Conservation (phyloP, 2,113 vertebrate species). For the Brevimyrus niger region DNA sequence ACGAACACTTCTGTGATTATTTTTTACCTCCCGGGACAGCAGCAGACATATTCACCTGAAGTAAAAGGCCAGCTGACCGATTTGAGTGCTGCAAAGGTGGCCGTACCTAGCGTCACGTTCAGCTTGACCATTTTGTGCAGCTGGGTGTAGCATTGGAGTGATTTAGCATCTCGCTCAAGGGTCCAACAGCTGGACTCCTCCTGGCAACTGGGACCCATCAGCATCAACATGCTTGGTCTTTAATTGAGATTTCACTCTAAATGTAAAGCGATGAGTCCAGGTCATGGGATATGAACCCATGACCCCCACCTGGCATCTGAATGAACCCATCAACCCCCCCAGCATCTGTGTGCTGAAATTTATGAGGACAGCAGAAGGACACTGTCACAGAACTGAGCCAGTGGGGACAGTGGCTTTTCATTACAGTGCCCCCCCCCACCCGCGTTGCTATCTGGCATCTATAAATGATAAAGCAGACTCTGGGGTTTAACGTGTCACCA, state of each 20-base stretch:
- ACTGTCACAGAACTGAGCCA: neutral
- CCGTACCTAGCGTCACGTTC: neutral
- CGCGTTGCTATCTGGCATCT: neutral
- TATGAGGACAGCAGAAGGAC: neutral
- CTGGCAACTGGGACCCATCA: neutral
- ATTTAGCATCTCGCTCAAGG: neutral
- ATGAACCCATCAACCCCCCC: neutral
- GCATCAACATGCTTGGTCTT: neutral
- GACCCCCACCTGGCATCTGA: neutral
- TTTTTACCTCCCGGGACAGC: neutral
- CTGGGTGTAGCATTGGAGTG: neutral
- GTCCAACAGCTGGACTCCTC: neutral
- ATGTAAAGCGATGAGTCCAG: neutral
- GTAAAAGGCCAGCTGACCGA: neutral
- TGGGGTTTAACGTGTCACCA: neutral
- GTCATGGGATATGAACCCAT: neutral
- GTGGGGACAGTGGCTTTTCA: neutral
- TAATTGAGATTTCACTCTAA: neutral
- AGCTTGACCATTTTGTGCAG: neutral
- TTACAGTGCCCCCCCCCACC: neutral
- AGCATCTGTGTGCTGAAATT: neutral
- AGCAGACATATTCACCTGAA: neutral
- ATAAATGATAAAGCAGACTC: neutral
- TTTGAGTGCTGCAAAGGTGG: neutral
- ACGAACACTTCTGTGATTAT: neutral